Evolutionary conservation across 2,113 vertebrate genomes (phyloP).

Genomic region (Rallus limicola): DNA sequence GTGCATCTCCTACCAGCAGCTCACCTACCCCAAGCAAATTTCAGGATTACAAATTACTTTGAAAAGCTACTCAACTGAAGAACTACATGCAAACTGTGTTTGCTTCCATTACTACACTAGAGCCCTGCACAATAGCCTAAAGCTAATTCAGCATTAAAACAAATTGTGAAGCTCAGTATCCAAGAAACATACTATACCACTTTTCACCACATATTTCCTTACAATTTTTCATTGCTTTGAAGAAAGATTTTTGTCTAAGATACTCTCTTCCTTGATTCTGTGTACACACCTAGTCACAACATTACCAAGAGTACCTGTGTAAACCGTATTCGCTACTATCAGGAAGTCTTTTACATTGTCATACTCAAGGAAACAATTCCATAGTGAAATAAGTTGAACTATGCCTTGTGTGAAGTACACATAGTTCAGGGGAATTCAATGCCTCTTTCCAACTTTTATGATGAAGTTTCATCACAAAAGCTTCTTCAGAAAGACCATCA

Average conservation of each 20-base stretch:
- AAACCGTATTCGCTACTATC: background rate
- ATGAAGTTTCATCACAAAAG: background rate
- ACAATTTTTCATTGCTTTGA: background rate
- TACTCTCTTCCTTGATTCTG: background rate
- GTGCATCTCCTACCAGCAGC: background rate
- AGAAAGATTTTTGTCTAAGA: background rate
- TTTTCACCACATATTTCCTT: background rate
- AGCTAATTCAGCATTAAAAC: background rate
- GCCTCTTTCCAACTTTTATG: background rate
- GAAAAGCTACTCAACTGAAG: background rate
- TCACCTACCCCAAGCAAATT: background rate
- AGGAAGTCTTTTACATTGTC: background rate
- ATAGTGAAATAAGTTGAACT: background rate
- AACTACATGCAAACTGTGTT: background rate
- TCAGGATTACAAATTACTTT: background rate
- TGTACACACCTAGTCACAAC: background rate
- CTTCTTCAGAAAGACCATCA: background rate
- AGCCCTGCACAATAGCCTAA: background rate
- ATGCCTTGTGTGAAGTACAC: background rate
- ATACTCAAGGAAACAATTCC: background rate
- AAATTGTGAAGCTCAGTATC: background rate
- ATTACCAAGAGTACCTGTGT: background rate
- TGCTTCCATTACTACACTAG: background rate
- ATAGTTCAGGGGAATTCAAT: background rate
- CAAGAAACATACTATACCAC: background rate